phyloP scores from a whole-genome alignment of 2,797 vertebrate genomes.

The Lutjanus campechanus region DNA sequence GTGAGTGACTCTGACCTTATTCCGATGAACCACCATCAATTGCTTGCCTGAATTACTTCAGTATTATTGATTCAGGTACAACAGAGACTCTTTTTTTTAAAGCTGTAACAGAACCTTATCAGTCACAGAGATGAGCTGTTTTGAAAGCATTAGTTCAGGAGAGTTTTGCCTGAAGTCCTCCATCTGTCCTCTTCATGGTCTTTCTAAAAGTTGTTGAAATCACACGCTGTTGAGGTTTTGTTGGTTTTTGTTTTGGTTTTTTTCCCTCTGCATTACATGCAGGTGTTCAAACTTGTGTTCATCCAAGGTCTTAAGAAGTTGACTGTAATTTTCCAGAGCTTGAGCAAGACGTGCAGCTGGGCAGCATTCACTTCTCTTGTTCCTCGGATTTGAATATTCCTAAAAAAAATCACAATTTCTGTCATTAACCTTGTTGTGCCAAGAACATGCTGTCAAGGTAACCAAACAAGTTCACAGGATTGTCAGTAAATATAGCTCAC shows the following conservation, averaged over 20 bases:
- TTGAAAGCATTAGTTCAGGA: conserved; percentile 9
- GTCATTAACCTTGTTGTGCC: background rate
- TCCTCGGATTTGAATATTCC: too few relatives aligned
- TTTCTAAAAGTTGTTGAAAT: conserved; percentile 4
- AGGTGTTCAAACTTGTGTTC: conserved; percentile 11
- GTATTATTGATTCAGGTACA: background rate
- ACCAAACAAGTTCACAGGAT: background rate
- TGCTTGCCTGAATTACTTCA: background rate
- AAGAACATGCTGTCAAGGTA: background rate
- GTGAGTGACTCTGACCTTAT: conserved; percentile 12
- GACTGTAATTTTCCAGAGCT: background rate
- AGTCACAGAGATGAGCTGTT: conserved; percentile 17
- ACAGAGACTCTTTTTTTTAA: conserved; percentile 1
- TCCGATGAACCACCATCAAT: background rate
- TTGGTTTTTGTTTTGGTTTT: too few relatives aligned
- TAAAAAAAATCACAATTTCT: background rate
- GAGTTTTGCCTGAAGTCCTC: conserved; percentile 15
- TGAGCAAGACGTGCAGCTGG: background rate
- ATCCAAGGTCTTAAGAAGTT: background rate
- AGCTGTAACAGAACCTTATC: background rate
- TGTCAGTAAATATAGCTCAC: background rate
- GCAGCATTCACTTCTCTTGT: background rate
- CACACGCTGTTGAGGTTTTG: background rate
- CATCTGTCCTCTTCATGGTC: conserved; percentile 14
- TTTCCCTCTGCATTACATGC: background rate